Base-by-base conservation (phyloP, 2,113 vertebrate species). In the Megaceryle maxima region DNA sequence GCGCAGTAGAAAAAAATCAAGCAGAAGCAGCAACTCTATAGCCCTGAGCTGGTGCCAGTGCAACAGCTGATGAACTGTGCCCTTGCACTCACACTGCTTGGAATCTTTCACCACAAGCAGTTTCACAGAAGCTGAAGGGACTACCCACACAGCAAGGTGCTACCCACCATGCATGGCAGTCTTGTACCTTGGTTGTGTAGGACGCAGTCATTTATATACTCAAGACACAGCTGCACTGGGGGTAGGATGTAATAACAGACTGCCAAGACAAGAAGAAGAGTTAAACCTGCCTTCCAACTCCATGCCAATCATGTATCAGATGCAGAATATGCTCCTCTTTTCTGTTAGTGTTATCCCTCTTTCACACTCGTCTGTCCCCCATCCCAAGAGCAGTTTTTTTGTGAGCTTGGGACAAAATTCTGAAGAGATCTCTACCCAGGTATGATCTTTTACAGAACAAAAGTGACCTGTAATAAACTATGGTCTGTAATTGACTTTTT, bases 351-450 rank as follows among this genome's bases (percentile, higher is more conserved):
- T 51, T 10, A 4, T 22, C 10, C 16, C 17, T 53, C 48, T 16
- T 56, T 76, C 57, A 80, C 8, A 26, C 13, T 81, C 16, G 46
- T 48, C 41, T 55, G 16, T 74, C 37, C 13, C 37, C 26, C n/a
- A 44, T 1, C 3, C 17, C 5, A 1, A 19, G 13, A 46, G 24
- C 44, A 15, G 8, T 26, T 12, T 3, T 3, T 69, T 63, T 37
- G 16, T 0, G 3, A 53, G 18, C 28, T 62, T 62, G 37, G 18
- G 22, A 68, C 50, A 81, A 87, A 77, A 81, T 55, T 87, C 55
- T 69, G 60, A 50, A 15, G 51, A 69, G 33, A 66, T 77, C 57
- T 74, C 62, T 78, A 59, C 39, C 33, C 41, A 13, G 79, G 5
- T 48, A 72, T 35, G 25, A 77, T 62, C 20, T 88, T 59, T 43